phyloP scores from a whole-genome alignment of 2,888 invertebrate genomes.

The Gnatocerus cornutus region DNA sequence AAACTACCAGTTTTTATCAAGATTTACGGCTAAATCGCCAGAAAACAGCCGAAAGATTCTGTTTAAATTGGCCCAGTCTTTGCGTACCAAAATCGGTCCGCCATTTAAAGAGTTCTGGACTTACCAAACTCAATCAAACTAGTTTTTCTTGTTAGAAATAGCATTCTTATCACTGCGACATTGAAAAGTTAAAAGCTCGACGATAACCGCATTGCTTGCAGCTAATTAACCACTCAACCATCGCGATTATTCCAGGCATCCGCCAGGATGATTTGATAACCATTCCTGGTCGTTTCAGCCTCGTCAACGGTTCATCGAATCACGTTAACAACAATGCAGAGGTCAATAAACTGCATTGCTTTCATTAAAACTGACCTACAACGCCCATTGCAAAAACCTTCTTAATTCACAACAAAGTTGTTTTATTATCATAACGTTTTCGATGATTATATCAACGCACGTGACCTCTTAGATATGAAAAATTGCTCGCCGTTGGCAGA shows the following conservation, averaged over 20 bases:
- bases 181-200: no score
- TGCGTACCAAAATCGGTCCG: no score
- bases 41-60: no score
- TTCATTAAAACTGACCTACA: conserved; percentile 40
- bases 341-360: conserved; percentile 44
- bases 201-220: neutral
- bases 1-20: no score
- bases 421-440: neutral
- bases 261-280: conserved; percentile 5
- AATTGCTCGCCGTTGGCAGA: conserved; percentile 10
- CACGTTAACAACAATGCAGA: conserved; percentile 24
- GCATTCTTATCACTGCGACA: no score
- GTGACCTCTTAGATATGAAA: neutral
- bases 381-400: conserved; percentile 23
- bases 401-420: neutral
- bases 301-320: conserved; percentile 35
- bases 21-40: no score
- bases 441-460: no score
- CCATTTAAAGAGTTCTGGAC: no score
- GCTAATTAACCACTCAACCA: neutral
- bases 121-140: no score
- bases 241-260: neutral
- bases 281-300: conserved; percentile 7
- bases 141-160: no score
- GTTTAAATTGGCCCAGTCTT: no score